Base-by-base conservation (phyloP, 2,888 invertebrate species). In the Eustalomyia histrio region DNA sequence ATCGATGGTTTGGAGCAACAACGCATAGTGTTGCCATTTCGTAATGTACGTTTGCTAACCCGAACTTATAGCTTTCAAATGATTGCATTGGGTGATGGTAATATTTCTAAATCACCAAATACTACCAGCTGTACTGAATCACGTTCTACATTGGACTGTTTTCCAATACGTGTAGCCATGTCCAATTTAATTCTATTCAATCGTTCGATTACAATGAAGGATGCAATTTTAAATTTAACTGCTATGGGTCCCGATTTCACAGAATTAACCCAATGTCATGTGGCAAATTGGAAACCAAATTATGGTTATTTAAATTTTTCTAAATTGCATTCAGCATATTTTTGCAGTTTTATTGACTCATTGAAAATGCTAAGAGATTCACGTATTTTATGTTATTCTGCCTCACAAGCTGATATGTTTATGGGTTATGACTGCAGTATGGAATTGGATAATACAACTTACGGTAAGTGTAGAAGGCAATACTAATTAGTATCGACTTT, bases 331-430 rank as follows among this genome's bases (percentile, higher is more conserved):
- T 87, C 84, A 1, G 85, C 86, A 0, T 85, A 87, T 16, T 85
- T 88, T 76, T 87, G 86, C 12, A 87, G 84, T 80, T 87, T 88
- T 21, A 68, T 84, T 0, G 89, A 89, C 29, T 85, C 87, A 12
- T 86, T 94, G 65, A 91, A 92, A 21, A 92, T 92, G 57, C 86
- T 95, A 60, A 93, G 94, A 87, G 94, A 94, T 80, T 92, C 92
- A 80, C 85, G 94, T 63, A 89, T 95, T 67, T 87, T 94, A 33
- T 91, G 92, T 33, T 95, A 93, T 87, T 92, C 93, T 0, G 94
- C 95, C 4, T 93, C 93, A 85, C 92, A 93, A 85, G 94, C 94
- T 6, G 91, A 91, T 65, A 87, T 92, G 63, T 91, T 93, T 80
- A 87, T 89, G 85, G 86, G 86, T 33, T 88, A 88, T 84, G 87